These are phyloP conservation scores for Ceratosolen fusciceps DNA, from an alignment of 1,140 invertebrate genomes.

Conservation along the genomic window DNA sequence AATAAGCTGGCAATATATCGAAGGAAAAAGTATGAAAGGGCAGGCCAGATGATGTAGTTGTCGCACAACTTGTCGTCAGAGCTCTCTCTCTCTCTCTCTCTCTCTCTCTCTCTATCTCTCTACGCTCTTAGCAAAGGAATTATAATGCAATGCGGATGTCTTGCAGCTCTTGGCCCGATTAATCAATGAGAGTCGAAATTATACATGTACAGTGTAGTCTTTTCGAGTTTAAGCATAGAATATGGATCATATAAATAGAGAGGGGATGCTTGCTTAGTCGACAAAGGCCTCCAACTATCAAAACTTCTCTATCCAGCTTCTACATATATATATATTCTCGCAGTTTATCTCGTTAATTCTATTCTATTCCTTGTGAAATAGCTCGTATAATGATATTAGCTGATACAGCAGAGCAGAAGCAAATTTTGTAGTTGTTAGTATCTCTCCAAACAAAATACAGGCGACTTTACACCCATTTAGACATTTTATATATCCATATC, in stretches of 20 bases:
- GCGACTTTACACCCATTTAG: not conserved
- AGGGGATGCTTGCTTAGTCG: not conserved
- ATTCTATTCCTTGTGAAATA: not conserved
- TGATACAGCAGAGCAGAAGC: not conserved
- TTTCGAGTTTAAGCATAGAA: not conserved
- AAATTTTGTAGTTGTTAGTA: not conserved
- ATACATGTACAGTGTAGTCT: too few species aligned
- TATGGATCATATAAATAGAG: conserved; percentile 5
- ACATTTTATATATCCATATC: not conserved
- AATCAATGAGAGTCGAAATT: too few species aligned
- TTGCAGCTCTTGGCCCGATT: too few species aligned
- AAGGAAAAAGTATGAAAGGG: too few species aligned
- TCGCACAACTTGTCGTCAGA: too few species aligned
- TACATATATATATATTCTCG: not conserved
- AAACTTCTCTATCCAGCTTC: conserved; percentile 1
- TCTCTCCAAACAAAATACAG: not conserved
- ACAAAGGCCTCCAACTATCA: not conserved
- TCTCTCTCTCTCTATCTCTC: too few species aligned
- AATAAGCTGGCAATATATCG: too few species aligned
- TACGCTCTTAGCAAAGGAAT: too few species aligned
- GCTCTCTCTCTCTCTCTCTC: too few species aligned
- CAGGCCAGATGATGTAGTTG: too few species aligned
- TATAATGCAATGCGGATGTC: too few species aligned
- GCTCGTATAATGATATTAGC: not conserved
- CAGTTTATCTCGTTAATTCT: conserved; percentile 2